Conservation (phyloP, 2,888 invertebrate species). For the Nycteola revayana region DNA sequence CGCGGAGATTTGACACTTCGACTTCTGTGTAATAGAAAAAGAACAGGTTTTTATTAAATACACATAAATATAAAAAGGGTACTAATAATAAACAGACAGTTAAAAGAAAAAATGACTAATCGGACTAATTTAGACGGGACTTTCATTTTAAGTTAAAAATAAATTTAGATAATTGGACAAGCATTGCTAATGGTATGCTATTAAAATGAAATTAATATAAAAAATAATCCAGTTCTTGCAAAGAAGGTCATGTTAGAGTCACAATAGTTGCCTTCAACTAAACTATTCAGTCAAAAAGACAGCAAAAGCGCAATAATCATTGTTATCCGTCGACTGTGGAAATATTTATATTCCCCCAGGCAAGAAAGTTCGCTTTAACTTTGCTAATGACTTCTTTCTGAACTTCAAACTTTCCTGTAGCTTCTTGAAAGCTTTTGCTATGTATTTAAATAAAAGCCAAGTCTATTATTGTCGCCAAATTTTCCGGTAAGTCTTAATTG, state of each 20-base stretch:
- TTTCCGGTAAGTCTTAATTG: conserved; percentile 31
- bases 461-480: conserved; percentile 54
- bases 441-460: conserved; percentile 65
- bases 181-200: too few relatives aligned
- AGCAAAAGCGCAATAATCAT: conserved; percentile 59
- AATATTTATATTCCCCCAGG: conserved; percentile 70
- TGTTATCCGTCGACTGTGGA: conserved; percentile 61
- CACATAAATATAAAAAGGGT: too few relatives aligned
- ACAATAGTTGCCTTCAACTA: conserved; percentile 37
- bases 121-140: too few relatives aligned
- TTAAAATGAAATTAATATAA: too few relatives aligned
- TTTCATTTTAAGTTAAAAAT: too few relatives aligned
- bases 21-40: too few relatives aligned
- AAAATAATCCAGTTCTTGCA: too few relatives aligned
- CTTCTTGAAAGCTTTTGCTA: conserved; percentile 61
- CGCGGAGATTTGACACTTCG: too few relatives aligned
- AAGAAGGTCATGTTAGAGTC: conserved; percentile 39
- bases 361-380: conserved; percentile 62
- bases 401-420: conserved; percentile 60
- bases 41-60: too few relatives aligned
- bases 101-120: too few relatives aligned
- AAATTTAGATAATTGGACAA: too few relatives aligned
- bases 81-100: too few relatives aligned
- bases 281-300: conserved; percentile 49
- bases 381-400: conserved; percentile 75